A percentile compares a stretch with the other conserved stretches of the same genome.
Evolutionary conservation across 2,113 vertebrate genomes (phyloP).

Genomic region (Puntigrus tetrazona): DNA sequence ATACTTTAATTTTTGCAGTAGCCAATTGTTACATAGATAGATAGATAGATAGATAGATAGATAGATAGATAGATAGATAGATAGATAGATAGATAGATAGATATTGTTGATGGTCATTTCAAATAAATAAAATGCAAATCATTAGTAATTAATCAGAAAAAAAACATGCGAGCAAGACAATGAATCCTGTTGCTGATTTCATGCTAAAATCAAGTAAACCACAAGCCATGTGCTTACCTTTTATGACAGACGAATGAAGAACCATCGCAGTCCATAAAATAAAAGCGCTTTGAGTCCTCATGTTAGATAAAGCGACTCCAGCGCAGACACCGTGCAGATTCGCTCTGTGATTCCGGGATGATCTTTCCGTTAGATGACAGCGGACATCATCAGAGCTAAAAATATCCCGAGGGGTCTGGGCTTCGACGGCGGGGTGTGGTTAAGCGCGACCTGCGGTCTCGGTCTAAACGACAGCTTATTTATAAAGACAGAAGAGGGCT

Average conservation of each 20-base stretch:
- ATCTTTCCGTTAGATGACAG: constrained; percentile 47
- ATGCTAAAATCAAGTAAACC: neutral
- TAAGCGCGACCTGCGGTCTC: constrained; percentile 7
- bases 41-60: neutral
- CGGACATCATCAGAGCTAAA: constrained; percentile 43
- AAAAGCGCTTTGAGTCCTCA: constrained; percentile 16
- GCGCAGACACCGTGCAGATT: neutral
- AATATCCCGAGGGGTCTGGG: constrained; percentile 33
- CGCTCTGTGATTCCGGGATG: constrained; percentile 7
- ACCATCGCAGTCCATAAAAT: constrained; percentile 23
- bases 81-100: neutral
- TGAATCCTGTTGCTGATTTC: neutral
- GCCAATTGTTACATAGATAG: neutral
- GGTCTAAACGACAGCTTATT: neutral
- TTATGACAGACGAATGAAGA: neutral
- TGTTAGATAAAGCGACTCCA: constrained; percentile 19
- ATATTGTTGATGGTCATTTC: neutral
- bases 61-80: neutral
- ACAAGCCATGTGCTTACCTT: constrained; percentile 18
- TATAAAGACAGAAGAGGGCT: neutral
- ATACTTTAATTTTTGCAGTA: neutral
- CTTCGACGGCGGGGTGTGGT: constrained; percentile 26
- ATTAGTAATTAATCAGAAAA: neutral
- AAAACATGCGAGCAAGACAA: neutral
- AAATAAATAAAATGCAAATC: neutral